These are phyloP conservation scores for Phenganax subtilis DNA, from an alignment of 92 coral and sea anemone species.

Conservation along the genomic window DNA sequence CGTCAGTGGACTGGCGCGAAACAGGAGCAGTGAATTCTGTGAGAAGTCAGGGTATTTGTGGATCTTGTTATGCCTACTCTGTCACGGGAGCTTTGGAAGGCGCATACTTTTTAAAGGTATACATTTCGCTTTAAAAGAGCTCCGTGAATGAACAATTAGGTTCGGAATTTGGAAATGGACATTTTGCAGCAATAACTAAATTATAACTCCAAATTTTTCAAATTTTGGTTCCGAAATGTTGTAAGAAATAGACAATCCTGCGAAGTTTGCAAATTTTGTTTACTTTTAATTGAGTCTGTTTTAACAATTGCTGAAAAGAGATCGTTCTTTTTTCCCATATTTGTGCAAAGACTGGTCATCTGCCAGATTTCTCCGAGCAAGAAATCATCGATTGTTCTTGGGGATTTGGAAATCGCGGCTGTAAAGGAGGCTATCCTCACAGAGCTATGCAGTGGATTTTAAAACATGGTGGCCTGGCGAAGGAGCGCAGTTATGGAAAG, in stretches of 20 bases:
- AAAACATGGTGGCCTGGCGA: conserved; percentile 95
- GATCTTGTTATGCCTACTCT: conserved; percentile 94
- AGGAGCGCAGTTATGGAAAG: conserved; percentile 79
- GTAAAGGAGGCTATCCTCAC: conserved; percentile 95
- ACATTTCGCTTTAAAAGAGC: neutral
- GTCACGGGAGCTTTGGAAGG: conserved; percentile 98
- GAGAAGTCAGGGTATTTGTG: conserved; percentile 92
- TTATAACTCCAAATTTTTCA: too few species aligned
- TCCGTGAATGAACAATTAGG: too few species aligned
- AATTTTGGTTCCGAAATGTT: too few species aligned
- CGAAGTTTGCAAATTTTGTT: too few species aligned
- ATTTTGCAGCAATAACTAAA: too few species aligned
- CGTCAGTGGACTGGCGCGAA: conserved; percentile 73
- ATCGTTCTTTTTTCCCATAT: conserved; percentile 4
- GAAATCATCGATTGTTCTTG: conserved; percentile 97
- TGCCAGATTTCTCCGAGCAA: conserved; percentile 79
- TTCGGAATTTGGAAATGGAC: too few species aligned
- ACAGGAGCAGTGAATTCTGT: conserved; percentile 90
- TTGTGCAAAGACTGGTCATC: conserved; percentile 67
- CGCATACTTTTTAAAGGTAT: conserved; percentile 74
- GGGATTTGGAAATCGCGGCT: conserved; percentile 99
- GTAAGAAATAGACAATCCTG: too few species aligned
- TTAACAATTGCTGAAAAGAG: neutral
- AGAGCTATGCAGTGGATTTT: conserved; percentile 97
- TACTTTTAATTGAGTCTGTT: too few species aligned